phyloP scores from a whole-genome alignment of 2,888 invertebrate species.

The Thysanoteuthis rhombus region DNA sequence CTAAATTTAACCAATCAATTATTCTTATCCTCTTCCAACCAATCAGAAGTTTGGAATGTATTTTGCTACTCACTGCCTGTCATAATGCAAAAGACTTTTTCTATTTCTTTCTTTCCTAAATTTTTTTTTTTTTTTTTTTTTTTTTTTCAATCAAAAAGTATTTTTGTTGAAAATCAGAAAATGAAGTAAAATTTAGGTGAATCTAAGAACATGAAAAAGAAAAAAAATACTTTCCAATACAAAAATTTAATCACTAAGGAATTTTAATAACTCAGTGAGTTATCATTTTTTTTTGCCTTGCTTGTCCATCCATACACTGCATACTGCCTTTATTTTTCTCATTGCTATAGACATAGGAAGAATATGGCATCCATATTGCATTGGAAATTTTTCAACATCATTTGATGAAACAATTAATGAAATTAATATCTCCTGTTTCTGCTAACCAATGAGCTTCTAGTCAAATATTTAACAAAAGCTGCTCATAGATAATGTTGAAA shows the following conservation, averaged over 20 bases:
- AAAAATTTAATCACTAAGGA: neutral
- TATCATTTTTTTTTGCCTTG: neutral
- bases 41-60: neutral
- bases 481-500: neutral
- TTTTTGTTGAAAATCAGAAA: neutral
- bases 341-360: neutral
- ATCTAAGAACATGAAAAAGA: neutral
- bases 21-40: neutral
- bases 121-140: neutral
- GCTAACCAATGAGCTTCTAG: neutral
- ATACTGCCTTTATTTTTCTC: neutral
- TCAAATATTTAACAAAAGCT: neutral
- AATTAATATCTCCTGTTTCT: neutral
- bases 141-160: neutral
- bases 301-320: neutral
- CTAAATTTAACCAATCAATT: neutral
- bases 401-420: neutral
- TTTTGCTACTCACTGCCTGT: neutral
- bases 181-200: neutral
- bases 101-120: neutral
- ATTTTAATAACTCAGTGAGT: neutral
- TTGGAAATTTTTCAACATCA: neutral
- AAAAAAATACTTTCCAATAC: neutral
- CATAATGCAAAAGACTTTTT: neutral
- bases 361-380: constrained; percentile 15